Evolutionary conservation across 2,888 invertebrate genomes (phyloP).

Genomic region (Dermolepida albohirtum): DNA sequence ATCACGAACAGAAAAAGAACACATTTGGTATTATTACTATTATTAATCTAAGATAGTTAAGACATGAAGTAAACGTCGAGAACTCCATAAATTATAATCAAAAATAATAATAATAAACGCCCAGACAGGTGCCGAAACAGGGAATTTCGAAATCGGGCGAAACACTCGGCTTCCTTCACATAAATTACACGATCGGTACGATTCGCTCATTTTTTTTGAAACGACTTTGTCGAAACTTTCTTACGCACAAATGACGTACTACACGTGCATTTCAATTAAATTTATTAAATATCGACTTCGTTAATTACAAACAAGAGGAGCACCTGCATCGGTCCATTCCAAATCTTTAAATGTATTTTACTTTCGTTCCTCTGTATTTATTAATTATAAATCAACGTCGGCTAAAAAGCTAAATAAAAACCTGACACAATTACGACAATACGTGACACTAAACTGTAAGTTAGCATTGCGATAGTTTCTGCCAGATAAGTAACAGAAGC

Average conservation of each 20-base stretch:
- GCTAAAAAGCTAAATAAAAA: neutral
- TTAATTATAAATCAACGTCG: slow-evolving; percentile 1
- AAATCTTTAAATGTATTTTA: slow-evolving; percentile 2
- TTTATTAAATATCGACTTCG: slow-evolving; percentile 32
- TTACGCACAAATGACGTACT: slow-evolving; percentile 15
- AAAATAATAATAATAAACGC: too few species aligned
- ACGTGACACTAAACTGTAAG: slow-evolving; percentile 1
- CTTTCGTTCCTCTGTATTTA: neutral
- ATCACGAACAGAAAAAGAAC: too few species aligned
- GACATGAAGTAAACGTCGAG: too few species aligned
- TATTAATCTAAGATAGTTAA: too few species aligned
- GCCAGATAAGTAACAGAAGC: neutral
- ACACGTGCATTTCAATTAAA: slow-evolving; percentile 15
- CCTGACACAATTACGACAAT: slow-evolving; percentile 2
- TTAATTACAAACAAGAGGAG: slow-evolving; percentile 11
- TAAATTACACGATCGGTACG: too few species aligned
- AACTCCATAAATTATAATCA: too few species aligned
- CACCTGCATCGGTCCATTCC: slow-evolving; percentile 16
- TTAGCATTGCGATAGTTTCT: slow-evolving; percentile 9
- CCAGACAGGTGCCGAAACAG: too few species aligned
- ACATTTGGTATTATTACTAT: too few species aligned
- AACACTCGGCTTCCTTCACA: too few species aligned
- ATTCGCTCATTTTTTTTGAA: neutral
- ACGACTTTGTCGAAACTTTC: slow-evolving; percentile 13
- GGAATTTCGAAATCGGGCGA: too few species aligned